These are phyloP conservation scores for Stictonetta naevosa DNA, from an alignment of 2,113 vertebrate species.

Conservation along the genomic window DNA sequence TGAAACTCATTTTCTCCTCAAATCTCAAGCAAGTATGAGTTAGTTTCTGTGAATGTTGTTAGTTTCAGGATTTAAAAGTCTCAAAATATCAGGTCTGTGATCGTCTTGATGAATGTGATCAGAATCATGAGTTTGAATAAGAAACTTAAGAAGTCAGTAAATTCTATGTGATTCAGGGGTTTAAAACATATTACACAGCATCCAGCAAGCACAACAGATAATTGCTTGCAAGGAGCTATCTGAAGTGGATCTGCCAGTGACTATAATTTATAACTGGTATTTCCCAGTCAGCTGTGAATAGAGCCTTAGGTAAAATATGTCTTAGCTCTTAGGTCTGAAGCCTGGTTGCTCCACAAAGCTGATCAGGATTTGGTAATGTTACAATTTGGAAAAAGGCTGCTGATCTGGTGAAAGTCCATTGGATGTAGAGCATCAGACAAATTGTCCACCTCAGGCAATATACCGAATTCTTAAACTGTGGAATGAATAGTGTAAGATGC, in stretches of 20 bases:
- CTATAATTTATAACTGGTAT: slow-evolving; percentile 17
- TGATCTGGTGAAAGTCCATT: slow-evolving; percentile 48
- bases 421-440: slow-evolving; percentile 41
- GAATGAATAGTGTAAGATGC: not conserved
- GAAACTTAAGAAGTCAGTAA: not conserved
- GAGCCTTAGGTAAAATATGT: slow-evolving; percentile 54
- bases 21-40: not conserved
- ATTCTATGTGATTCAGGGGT: not conserved
- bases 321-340: slow-evolving; percentile 53
- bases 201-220: not conserved
- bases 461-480: slow-evolving; percentile 41
- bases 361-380: slow-evolving; percentile 67
- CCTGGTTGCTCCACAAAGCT: slow-evolving; percentile 44
- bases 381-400: slow-evolving; percentile 25
- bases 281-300: slow-evolving; percentile 1
- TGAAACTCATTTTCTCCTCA: not conserved
- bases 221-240: slow-evolving; percentile 43
- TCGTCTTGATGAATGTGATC: not conserved
- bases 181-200: not conserved
- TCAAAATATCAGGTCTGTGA: not conserved
- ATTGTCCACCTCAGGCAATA: slow-evolving; percentile 5
- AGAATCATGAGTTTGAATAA: not conserved
- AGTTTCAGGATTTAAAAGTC: not conserved
- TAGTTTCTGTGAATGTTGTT: not conserved
- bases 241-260: slow-evolving; percentile 32